Conservation (phyloP, 2,888 invertebrate species). For the Lasioglossum oenotherae region DNA sequence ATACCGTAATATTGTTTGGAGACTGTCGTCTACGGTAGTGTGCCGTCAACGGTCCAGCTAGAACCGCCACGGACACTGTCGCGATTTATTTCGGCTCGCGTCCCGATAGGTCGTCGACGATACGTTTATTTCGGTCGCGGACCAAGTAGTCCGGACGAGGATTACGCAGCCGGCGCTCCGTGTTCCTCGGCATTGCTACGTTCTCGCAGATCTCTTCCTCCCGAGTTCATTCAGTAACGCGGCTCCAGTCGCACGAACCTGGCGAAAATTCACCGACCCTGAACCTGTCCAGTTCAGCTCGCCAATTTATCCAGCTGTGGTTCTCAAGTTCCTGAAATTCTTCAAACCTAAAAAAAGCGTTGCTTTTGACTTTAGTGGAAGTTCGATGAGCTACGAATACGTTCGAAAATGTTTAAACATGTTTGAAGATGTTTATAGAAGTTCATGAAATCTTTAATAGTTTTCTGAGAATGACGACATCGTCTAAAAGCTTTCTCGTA, state of each 20-base stretch:
- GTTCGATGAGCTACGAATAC: not conserved
- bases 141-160: conserved; percentile 53
- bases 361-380: not conserved
- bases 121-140: conserved; percentile 71
- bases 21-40: not conserved
- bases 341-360: not conserved
- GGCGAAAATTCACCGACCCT: not conserved
- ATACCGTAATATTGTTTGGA: not conserved
- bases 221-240: conserved; percentile 19
- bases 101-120: conserved; percentile 70
- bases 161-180: conserved; percentile 60
- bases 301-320: not conserved
- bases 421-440: not conserved
- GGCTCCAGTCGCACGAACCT: not conserved
- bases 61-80: conserved; percentile 44
- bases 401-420: not conserved
- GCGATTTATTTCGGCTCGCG: conserved; percentile 72
- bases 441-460: not conserved
- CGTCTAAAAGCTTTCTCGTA: not conserved
- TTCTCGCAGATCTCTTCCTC: conserved; percentile 11
- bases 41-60: not conserved
- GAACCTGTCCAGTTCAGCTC: not conserved
- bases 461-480: not conserved
- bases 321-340: not conserved
- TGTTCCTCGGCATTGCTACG: conserved; percentile 8